phyloP scores from a whole-genome alignment of 2,113 vertebrate species.

The Vulpes ferrilata region DNA sequence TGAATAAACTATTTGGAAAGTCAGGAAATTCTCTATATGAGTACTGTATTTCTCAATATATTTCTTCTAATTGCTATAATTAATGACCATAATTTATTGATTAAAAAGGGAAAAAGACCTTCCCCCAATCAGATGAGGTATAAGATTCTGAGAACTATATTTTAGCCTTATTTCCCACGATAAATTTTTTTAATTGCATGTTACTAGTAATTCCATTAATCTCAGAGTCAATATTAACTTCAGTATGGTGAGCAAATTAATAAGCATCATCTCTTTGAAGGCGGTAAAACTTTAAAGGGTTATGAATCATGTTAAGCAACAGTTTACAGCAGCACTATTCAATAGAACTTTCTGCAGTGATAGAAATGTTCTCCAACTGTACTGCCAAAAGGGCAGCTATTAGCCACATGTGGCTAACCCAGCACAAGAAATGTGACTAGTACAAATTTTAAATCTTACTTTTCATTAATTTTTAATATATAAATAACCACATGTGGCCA shows the following conservation, averaged over 20 bases:
- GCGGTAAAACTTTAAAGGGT: slow-evolving; percentile 40
- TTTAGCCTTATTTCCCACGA: slow-evolving; percentile 56
- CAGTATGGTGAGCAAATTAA: slow-evolving; percentile 54
- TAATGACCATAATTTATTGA: slow-evolving; percentile 39
- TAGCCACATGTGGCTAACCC: neutral
- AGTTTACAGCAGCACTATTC: neutral
- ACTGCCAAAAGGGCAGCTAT: neutral
- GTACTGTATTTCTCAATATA: neutral
- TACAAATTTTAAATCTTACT: slow-evolving; percentile 1
- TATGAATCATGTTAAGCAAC: slow-evolving; percentile 27
- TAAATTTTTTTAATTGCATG: slow-evolving; percentile 54
- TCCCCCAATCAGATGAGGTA: slow-evolving; percentile 51
- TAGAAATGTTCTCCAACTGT: neutral
- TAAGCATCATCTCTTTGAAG: slow-evolving; percentile 44
- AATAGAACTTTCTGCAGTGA: neutral
- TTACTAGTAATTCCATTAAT: slow-evolving; percentile 42
- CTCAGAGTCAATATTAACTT: slow-evolving; percentile 42
- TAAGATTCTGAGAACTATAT: slow-evolving; percentile 28
- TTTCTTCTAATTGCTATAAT: slow-evolving; percentile 18
- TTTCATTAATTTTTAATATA: slow-evolving; percentile 50
- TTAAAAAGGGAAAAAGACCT: neutral
- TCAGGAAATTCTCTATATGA: neutral
- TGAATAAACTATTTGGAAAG: slow-evolving; percentile 26
- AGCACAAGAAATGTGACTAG: neutral
- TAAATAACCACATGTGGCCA: neutral